A percentile compares a stretch with the other conserved stretches of the same genome.
These are phyloP conservation scores for Enteromius anoplus DNA, from an alignment of 2,797 vertebrate species.

Conservation along the genomic window DNA sequence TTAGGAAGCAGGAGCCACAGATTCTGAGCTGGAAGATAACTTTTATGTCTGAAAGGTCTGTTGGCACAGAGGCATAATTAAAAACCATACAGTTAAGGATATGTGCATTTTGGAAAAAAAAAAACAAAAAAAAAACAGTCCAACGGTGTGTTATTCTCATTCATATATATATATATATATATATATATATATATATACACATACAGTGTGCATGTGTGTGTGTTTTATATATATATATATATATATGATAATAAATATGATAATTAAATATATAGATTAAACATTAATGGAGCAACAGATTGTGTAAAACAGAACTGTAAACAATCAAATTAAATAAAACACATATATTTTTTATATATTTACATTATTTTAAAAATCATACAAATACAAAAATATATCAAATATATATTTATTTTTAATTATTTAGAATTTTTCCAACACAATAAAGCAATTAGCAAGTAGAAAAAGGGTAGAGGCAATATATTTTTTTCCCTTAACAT, in stretches of 20 bases:
- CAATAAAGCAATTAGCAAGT: not conserved
- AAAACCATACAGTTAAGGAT: slow-evolving; percentile 65
- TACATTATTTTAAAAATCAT: not conserved
- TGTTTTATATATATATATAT: no score
- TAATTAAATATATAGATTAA: not conserved
- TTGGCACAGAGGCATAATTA: slow-evolving; percentile 68
- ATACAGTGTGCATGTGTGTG: no score
- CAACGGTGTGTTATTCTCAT: no score
- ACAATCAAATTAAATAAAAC: no score
- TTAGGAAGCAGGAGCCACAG: slow-evolving; percentile 68
- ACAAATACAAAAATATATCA: not conserved
- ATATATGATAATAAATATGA: no score
- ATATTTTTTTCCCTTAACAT: no score
- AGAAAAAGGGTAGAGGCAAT: not conserved
- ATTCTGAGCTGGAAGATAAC: slow-evolving; percentile 66
- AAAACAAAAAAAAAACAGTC: not conserved
- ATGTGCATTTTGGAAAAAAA: slow-evolving; percentile 60
- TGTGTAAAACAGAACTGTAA: slow-evolving; percentile 35
- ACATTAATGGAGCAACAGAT: not conserved
- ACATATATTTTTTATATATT: not conserved
- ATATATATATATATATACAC: not conserved
- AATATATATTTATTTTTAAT: not conserved
- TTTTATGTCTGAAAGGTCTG: slow-evolving; percentile 71
- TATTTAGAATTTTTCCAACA: not conserved
- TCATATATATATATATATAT: not conserved